phyloP scores from a whole-genome alignment of 2,113 vertebrate genomes.

The Myiozetetes cayanensis region DNA sequence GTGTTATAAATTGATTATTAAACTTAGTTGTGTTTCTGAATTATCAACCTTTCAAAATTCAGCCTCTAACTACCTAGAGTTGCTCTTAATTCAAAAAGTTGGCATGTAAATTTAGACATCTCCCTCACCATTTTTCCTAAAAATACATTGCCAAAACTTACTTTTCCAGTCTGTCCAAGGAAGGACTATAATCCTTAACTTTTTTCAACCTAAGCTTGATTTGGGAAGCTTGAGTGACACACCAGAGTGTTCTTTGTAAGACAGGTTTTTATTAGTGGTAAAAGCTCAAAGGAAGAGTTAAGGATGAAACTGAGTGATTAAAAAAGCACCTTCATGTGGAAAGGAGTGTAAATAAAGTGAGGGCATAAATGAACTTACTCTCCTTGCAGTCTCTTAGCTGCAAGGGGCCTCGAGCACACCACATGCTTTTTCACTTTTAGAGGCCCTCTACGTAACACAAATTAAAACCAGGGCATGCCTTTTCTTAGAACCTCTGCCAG shows the following conservation, averaged over 20 bases:
- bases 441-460: not conserved
- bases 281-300: not conserved
- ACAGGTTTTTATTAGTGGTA: not conserved
- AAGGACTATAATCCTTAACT: not conserved
- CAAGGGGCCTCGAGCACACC: not conserved
- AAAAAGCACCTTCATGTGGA: not conserved
- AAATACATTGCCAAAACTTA: not conserved
- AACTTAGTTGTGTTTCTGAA: not conserved
- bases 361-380: not conserved
- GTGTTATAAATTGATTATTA: not conserved
- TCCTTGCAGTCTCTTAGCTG: not conserved
- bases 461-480: conserved; percentile 53
- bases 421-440: conserved; percentile 55
- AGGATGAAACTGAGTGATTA: not conserved
- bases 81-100: not conserved
- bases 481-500: conserved; percentile 35
- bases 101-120: not conserved
- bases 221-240: not conserved
- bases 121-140: not conserved
- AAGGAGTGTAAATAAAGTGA: conserved; percentile 5
- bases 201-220: not conserved
- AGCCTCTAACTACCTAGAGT: not conserved
- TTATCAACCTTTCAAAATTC: not conserved
- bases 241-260: not conserved
- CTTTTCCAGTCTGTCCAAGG: not conserved